Percentiles rank a stretch among this genome's conserved stretches.
phyloP scores from a whole-genome alignment of 2,113 vertebrate genomes.

The Mormyrus lacerda region DNA sequence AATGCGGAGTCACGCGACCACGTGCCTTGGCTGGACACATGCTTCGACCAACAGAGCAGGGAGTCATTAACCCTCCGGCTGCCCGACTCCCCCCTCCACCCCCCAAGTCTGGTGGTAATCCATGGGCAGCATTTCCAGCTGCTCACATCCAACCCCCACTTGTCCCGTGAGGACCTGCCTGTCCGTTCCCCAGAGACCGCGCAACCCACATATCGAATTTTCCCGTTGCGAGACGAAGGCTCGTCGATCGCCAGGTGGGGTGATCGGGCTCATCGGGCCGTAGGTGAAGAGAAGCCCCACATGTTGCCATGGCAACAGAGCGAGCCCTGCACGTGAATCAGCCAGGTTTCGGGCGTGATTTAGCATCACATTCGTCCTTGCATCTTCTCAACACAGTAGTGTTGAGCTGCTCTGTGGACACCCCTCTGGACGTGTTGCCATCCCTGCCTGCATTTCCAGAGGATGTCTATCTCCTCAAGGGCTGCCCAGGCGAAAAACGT shows the following conservation, averaged over 20 bases:
- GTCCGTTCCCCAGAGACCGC: background rate
- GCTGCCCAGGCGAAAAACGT: background rate
- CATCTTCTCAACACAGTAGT: background rate
- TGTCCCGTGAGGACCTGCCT: background rate
- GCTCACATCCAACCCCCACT: background rate
- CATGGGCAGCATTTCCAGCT: background rate
- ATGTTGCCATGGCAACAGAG: background rate
- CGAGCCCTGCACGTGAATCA: background rate
- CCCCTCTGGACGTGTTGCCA: background rate
- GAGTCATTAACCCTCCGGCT: background rate
- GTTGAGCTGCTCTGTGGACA: background rate
- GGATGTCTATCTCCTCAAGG: background rate
- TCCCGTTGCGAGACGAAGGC: background rate
- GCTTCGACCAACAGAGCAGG: background rate
- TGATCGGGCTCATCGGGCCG: background rate
- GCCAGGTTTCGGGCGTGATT: background rate
- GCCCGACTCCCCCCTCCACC: background rate
- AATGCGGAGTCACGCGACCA: background rate
- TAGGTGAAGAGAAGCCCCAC: background rate
- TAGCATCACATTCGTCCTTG: background rate
- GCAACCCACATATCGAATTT: background rate
- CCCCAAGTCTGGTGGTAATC: background rate
- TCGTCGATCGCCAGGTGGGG: background rate
- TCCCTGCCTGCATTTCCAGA: background rate
- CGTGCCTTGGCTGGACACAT: background rate